Conservation (phyloP, 1,140 invertebrate species). For the Trachymyrmex septentrionalis region DNA sequence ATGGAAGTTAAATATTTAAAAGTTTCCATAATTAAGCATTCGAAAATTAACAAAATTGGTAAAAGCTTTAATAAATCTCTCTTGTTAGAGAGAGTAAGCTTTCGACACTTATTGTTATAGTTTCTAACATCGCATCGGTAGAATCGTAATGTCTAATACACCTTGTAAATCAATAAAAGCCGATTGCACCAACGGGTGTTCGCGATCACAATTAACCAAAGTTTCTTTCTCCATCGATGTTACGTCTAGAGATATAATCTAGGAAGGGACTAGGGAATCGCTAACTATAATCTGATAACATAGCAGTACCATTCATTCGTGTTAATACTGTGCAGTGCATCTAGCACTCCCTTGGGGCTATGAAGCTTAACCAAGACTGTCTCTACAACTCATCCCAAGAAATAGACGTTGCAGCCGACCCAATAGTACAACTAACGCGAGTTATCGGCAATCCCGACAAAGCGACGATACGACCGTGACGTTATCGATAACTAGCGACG, state of each 20-base stretch:
- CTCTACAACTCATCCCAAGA: conserved; percentile 56
- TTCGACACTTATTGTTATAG: neutral
- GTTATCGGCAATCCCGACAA: conserved; percentile 52
- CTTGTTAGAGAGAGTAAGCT: neutral
- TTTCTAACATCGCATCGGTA: neutral
- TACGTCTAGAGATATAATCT: conserved; percentile 38
- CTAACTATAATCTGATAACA: conserved; percentile 56
- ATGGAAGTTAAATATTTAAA: neutral
- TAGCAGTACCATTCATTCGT: conserved; percentile 50
- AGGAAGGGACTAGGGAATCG: conserved; percentile 45
- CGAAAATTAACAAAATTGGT: neutral
- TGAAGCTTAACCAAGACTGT: conserved; percentile 47
- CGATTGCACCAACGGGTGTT: conserved; percentile 44
- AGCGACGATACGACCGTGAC: conserved; percentile 49
- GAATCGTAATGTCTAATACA: neutral
- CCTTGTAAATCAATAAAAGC: conserved; percentile 32
- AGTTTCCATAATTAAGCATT: neutral
- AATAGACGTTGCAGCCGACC: conserved; percentile 44
- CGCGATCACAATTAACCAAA: conserved; percentile 47
- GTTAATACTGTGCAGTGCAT: conserved; percentile 38
- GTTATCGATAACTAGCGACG: conserved; percentile 48
- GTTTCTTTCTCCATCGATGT: conserved; percentile 51
- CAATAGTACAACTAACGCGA: conserved; percentile 20
- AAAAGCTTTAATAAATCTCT: too few species aligned
- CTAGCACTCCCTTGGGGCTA: conserved; percentile 23